Evolutionary conservation across 2,888 invertebrate genomes (phyloP).

Genomic region (Netelia inedita): DNA sequence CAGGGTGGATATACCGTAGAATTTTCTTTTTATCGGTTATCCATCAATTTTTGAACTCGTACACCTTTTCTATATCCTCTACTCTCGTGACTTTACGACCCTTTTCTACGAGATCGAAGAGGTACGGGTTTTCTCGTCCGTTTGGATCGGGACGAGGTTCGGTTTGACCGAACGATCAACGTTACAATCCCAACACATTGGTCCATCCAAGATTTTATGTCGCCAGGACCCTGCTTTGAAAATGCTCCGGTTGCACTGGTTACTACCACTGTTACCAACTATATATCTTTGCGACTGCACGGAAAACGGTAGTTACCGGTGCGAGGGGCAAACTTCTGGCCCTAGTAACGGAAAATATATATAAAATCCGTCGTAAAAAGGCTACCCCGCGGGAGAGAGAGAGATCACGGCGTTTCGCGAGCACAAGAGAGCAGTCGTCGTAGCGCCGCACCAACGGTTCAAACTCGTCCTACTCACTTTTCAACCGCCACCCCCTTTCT

Average conservation of each 20-base stretch:
- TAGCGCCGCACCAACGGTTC: slow-evolving; percentile 12
- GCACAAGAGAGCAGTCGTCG: slow-evolving; percentile 21
- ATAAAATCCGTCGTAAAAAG: slow-evolving; percentile 55
- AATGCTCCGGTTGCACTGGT: slow-evolving; percentile 4
- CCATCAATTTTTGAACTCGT: slow-evolving; percentile 6
- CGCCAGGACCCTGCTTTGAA: background rate
- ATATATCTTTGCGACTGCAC: background rate
- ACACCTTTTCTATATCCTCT: background rate
- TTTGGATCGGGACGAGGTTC: too few relatives aligned
- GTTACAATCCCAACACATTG: slow-evolving; percentile 9
- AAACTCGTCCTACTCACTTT: background rate
- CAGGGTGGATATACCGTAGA: too few relatives aligned
- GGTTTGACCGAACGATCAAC: slow-evolving; percentile 31
- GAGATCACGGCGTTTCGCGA: slow-evolving; percentile 30
- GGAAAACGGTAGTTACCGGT: background rate
- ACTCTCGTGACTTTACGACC: background rate
- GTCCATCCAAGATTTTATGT: slow-evolving; percentile 26
- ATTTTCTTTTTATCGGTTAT: background rate
- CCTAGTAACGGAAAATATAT: slow-evolving; percentile 12
- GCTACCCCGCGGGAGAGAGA: background rate
- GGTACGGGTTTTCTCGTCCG: background rate
- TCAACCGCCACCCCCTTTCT: background rate
- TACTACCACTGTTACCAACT: slow-evolving; percentile 1
- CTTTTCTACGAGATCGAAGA: background rate
- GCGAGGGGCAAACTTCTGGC: slow-evolving; percentile 17